Evolutionary conservation across 2,888 invertebrate genomes (phyloP).

Genomic region (Caenorhabditis zanzibari): DNA sequence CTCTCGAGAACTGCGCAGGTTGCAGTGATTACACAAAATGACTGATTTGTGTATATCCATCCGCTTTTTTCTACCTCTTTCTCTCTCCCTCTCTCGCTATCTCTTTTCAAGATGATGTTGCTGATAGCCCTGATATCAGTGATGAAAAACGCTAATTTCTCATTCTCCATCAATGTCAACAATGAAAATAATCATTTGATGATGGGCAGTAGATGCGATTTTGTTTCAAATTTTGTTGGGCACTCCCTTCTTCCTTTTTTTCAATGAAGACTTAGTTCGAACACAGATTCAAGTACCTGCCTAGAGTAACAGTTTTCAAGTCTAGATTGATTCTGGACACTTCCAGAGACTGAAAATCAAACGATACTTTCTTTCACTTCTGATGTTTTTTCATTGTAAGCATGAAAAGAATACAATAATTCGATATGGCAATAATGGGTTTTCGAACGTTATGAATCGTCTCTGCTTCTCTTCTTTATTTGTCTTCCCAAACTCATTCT

Average conservation of each 20-base stretch:
- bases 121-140: constrained; percentile 38
- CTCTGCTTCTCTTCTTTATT: background rate
- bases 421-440: constrained; percentile 9
- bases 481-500: background rate
- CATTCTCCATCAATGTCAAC: constrained; percentile 26
- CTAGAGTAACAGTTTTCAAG: background rate
- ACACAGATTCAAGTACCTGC: background rate
- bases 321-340: background rate
- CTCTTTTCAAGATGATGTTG: constrained; percentile 32
- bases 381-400: constrained; percentile 9
- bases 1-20: constrained; percentile 43
- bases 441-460: constrained; percentile 9
- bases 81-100: constrained; percentile 1
- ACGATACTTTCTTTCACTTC: background rate
- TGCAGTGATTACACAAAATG: constrained; percentile 43
- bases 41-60: constrained; percentile 43
- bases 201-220: background rate
- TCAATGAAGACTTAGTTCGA: background rate
- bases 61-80: constrained; percentile 13
- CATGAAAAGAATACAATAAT: constrained; percentile 16
- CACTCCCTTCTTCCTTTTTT: background rate
- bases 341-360: constrained; percentile 17
- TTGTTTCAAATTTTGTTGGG: constrained; percentile 5
- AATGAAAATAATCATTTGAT: constrained; percentile 29
- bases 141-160: constrained; percentile 38